Base-by-base conservation (phyloP, 2,888 invertebrate species). In the Andrena chrysosceles region DNA sequence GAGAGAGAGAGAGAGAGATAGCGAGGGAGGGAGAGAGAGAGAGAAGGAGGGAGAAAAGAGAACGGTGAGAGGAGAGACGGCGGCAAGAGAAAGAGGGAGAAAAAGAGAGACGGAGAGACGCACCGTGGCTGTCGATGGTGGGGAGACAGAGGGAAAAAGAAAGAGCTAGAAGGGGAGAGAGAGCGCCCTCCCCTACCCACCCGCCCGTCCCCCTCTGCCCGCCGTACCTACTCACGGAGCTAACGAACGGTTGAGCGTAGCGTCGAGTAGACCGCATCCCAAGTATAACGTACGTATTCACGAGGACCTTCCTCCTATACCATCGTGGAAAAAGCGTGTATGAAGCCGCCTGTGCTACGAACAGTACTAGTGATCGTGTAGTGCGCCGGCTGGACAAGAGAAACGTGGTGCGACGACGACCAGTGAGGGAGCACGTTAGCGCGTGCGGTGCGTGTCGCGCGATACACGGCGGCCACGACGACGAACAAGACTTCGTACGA, bases 161-260 rank as follows among this genome's bases (percentile, higher is more conserved):
- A 90, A 91, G 91, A 91, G 90, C 85, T 81, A 81, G 87, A 89
- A 84, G 84, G 84, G 84, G 85, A 77, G 85, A 84, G 85, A 87
- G 87, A 85, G 86, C 81, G 79, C 73, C 86, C 89, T 87, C 85
- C 85, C 89, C 84, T 85, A 83, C 83, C 81, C 87, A 76, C 79
- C 84, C 85, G 86, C 80, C 83, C 91, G 90, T 90, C 87, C 89
- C 87, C 90, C 90, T 77, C 82, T 84, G 78, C 80, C 87, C 84
- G 85, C 85, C 90, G 89, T 91, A 91, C 92, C 90, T 89, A 90
- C 89, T 92, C 91, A 89, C 92, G 92, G 89, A 92, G 90, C 93
- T 93, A 93, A 93, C 93, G 93, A 93, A 93, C 93, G 91, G 90
- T 93, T 91, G 92, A 93, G 91, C 92, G 91, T 93, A 93, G 93